Percentiles rank a stretch among this genome's conserved stretches.
Evolutionary conservation across 2,888 invertebrate species (phyloP).

Genomic region (Drosophila yooni): DNA sequence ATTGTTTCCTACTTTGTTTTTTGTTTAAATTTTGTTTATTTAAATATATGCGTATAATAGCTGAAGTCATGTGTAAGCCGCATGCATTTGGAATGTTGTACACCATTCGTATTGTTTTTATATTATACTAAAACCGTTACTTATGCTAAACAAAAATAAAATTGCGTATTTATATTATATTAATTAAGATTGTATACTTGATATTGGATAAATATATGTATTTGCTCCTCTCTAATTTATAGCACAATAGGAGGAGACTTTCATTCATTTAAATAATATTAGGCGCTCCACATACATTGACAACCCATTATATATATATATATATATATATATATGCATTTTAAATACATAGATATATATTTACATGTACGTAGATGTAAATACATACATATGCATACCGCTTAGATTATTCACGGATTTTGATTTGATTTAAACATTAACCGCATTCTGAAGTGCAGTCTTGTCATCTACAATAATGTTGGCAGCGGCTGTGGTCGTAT

Average conservation of each 20-base stretch:
- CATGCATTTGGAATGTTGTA: slow-evolving; percentile 16
- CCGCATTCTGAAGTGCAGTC: slow-evolving; percentile 82
- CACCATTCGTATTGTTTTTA: background rate
- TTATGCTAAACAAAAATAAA: slow-evolving; percentile 6
- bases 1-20: background rate
- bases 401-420: slow-evolving; percentile 1
- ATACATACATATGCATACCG: slow-evolving; percentile 11
- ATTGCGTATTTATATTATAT: slow-evolving; percentile 12
- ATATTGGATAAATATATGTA: slow-evolving; percentile 7
- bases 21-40: background rate
- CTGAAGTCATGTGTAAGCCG: slow-evolving; percentile 19
- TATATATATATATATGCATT: background rate
- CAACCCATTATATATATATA: slow-evolving; percentile 9
- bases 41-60: slow-evolving; percentile 10
- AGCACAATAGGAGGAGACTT: slow-evolving; percentile 7
- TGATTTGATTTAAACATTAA: slow-evolving; percentile 78
- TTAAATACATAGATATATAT: slow-evolving; percentile 2
- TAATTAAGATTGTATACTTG: slow-evolving; percentile 16
- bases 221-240: slow-evolving; percentile 3
- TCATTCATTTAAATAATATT: slow-evolving; percentile 2
- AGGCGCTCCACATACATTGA: background rate
- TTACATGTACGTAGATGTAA: slow-evolving; percentile 10
- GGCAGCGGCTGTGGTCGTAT: slow-evolving; percentile 80
- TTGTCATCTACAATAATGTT: slow-evolving; percentile 84
- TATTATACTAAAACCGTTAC: slow-evolving; percentile 1